Percentiles rank a stretch among this genome's conserved stretches.
These are phyloP conservation scores for Microtus californicus DNA, from an alignment of 2,797 vertebrate genomes.

Conservation along the genomic window DNA sequence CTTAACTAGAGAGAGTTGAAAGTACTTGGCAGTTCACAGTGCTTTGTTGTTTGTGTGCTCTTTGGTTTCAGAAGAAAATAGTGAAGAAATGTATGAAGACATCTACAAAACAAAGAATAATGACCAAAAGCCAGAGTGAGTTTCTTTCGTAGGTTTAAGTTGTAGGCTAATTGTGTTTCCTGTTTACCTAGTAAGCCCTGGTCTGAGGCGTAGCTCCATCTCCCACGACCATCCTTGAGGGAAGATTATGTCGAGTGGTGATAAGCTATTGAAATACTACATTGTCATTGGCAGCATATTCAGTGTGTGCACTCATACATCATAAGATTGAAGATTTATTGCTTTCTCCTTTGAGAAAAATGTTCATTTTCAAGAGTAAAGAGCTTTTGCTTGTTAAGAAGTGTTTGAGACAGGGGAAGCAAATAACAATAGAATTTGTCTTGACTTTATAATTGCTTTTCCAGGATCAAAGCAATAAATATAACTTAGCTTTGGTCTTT, in stretches of 20 bases:
- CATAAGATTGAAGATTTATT: constrained; percentile 33
- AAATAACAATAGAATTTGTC: constrained; percentile 19
- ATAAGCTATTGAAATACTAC: background rate
- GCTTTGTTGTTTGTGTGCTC: constrained; percentile 40
- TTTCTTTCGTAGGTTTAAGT: constrained; percentile 51
- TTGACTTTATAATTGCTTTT: constrained; percentile 4
- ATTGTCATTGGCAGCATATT: background rate
- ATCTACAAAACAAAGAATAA: constrained; percentile 80
- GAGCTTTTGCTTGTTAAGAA: constrained; percentile 11
- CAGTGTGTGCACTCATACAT: background rate
- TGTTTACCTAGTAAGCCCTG: background rate
- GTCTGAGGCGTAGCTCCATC: background rate
- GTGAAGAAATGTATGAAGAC: constrained; percentile 86
- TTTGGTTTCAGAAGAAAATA: constrained; percentile 84
- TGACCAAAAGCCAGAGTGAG: constrained; percentile 83
- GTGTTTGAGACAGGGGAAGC: constrained; percentile 9
- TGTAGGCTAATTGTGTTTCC: background rate
- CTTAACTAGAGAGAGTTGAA: constrained; percentile 11
- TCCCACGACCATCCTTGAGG: background rate
- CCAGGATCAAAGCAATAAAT: background rate
- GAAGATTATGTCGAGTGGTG: background rate
- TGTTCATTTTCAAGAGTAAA: background rate
- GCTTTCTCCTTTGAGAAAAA: constrained; percentile 59
- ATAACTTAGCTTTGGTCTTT: constrained; percentile 24
- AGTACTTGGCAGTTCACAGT: background rate